phyloP scores from a whole-genome alignment of 2,888 invertebrate species.

The Teleogryllus oceanicus region DNA sequence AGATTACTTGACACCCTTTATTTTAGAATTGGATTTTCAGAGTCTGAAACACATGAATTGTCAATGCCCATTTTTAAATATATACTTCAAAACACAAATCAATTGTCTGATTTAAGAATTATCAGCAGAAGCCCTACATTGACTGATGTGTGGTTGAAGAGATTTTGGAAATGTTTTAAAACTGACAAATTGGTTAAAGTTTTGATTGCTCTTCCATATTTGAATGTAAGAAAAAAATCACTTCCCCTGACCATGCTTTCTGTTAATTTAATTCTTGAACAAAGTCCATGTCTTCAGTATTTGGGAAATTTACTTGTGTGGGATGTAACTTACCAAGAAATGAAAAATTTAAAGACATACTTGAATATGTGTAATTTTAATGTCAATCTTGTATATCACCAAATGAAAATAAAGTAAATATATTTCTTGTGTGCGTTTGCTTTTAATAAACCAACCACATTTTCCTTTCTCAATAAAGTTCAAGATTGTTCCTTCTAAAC shows the following conservation, averaged over 20 bases:
- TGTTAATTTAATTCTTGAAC: not conserved
- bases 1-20: not conserved
- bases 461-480: no score
- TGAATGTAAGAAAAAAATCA: not conserved
- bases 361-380: not conserved
- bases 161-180: not conserved
- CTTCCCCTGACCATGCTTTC: not conserved
- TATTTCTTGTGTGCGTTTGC: not conserved
- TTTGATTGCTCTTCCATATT: not conserved
- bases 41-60: not conserved
- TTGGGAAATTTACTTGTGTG: not conserved
- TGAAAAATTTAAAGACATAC: not conserved
- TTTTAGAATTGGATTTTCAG: not conserved
- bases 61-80: not conserved
- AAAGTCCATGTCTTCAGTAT: not conserved
- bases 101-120: not conserved
- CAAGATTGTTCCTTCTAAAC: no score
- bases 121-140: not conserved
- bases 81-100: not conserved
- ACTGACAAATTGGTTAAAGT: not conserved
- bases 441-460: no score
- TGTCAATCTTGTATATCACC: not conserved
- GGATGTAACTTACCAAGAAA: not conserved
- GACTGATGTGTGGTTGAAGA: not conserved
- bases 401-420: slow-evolving; percentile 6